Evolutionary conservation across 2,888 invertebrate species (phyloP).

Genomic region (Subacronicta megacephala): DNA sequence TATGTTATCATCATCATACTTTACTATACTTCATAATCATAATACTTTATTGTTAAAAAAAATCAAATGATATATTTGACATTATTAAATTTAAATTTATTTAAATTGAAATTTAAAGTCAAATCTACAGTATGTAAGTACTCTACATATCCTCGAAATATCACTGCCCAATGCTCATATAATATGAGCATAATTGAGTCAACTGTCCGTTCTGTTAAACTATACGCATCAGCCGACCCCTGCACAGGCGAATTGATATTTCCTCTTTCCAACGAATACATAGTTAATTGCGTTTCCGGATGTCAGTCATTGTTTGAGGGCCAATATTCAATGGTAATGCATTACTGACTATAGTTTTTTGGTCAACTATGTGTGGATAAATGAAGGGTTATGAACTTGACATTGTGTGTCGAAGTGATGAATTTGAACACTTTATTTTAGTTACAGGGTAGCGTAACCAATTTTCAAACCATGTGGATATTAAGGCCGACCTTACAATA

Average conservation of each 20-base stretch:
- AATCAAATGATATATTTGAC: too few relatives aligned
- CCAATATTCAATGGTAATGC: slow-evolving; percentile 69
- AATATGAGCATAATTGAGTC: slow-evolving; percentile 74
- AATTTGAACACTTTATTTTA: too few relatives aligned
- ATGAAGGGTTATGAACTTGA: slow-evolving; percentile 40
- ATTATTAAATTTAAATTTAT: too few relatives aligned
- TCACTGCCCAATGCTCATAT: slow-evolving; percentile 56
- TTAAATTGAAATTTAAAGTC: too few relatives aligned
- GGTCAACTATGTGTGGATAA: slow-evolving; percentile 9
- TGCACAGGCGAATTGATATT: slow-evolving; percentile 85
- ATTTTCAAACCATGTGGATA: too few relatives aligned
- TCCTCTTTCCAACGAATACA: slow-evolving; percentile 86
- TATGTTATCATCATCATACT: too few relatives aligned
- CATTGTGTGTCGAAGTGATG: neutral
- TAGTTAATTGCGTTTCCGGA: slow-evolving; percentile 87
- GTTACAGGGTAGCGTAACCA: too few relatives aligned
- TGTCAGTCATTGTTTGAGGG: slow-evolving; percentile 84
- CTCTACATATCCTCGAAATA: slow-evolving; percentile 35
- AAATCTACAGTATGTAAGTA: slow-evolving; percentile 3
- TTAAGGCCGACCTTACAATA: too few relatives aligned
- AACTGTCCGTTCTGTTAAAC: slow-evolving; percentile 67
- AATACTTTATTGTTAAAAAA: too few relatives aligned
- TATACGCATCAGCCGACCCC: slow-evolving; percentile 73
- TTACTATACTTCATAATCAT: too few relatives aligned
- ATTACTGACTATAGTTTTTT: slow-evolving; percentile 43